These are phyloP conservation scores for Onychostruthus taczanowskii DNA, from an alignment of 2,113 vertebrate genomes.

Conservation along the genomic window DNA sequence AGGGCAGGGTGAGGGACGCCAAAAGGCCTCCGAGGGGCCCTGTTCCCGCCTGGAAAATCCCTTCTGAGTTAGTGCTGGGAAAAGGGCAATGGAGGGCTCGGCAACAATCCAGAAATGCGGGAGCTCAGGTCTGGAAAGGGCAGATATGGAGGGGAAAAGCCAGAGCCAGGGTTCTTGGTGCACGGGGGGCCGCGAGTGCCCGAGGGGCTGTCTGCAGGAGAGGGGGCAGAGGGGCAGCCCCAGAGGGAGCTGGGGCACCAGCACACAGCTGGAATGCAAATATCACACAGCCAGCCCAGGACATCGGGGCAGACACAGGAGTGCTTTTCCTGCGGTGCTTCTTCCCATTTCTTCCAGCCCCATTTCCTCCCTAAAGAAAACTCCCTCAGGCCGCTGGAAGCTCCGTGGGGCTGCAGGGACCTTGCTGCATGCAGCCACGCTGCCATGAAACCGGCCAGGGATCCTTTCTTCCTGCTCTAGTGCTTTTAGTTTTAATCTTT, in stretches of 20 bases:
- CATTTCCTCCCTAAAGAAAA: accelerated
- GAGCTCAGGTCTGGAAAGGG: background rate
- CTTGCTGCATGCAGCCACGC: accelerated
- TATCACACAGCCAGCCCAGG: background rate
- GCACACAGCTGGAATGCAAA: accelerated
- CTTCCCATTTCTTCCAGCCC: background rate
- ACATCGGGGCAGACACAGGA: background rate
- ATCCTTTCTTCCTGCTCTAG: accelerated
- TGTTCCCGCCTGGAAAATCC: background rate
- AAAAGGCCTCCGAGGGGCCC: accelerated
- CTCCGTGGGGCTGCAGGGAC: accelerated
- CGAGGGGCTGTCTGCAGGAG: accelerated
- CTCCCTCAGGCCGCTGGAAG: accelerated
- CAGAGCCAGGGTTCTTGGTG: accelerated
- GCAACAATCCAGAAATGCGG: background rate
- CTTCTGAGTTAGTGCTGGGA: background rate
- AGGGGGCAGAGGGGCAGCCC: background rate
- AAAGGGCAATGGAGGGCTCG: accelerated
- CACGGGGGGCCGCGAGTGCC: accelerated
- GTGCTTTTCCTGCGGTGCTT: accelerated
- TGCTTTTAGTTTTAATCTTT: slow-evolving; percentile 4
- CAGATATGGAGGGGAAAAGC: accelerated
- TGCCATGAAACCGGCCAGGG: background rate
- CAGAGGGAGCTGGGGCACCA: accelerated
- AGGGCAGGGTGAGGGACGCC: accelerated